phyloP scores from a whole-genome alignment of 2,797 vertebrate genomes.

The Sparidentex hasta region DNA sequence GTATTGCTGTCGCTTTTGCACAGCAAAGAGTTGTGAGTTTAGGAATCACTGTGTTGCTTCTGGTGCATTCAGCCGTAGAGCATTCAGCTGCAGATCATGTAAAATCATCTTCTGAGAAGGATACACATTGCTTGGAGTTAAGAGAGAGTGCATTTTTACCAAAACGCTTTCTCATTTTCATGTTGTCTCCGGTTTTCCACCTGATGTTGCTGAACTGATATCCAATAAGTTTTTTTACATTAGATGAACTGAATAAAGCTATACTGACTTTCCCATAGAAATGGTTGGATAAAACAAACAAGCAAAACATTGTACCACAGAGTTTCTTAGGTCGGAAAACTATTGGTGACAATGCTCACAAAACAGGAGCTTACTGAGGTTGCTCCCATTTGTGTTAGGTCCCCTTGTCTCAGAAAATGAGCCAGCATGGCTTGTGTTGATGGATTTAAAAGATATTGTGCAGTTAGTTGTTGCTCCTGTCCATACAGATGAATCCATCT shows the following conservation, averaged over 20 bases:
- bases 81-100: conserved; percentile 25
- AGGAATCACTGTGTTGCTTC: conserved; percentile 1
- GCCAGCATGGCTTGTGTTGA: conserved; percentile 21
- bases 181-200: conserved; percentile 20
- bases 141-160: conserved; percentile 13
- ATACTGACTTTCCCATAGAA: conserved; percentile 11
- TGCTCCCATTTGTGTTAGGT: conserved; percentile 39
- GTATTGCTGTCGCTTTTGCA: conserved; percentile 32
- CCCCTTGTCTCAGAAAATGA: conserved; percentile 26
- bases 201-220: conserved; percentile 37
- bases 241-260: conserved; percentile 22
- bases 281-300: conserved; percentile 24
- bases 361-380: conserved; percentile 31
- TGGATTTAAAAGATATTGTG: conserved; percentile 42
- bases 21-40: conserved; percentile 12
- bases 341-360: conserved; percentile 26
- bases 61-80: conserved; percentile 29
- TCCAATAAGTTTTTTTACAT: conserved; percentile 26
- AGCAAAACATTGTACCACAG: conserved; percentile 20
- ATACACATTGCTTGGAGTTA: conserved; percentile 28
- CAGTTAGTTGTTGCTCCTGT: conserved; percentile 37
- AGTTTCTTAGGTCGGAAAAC: conserved; percentile 9
- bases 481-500: conserved; percentile 43
- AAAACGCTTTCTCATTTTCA: conserved; percentile 33
- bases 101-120: not conserved